Conservation (phyloP, 2,797 vertebrate genomes). For the Manis pentadactyla region DNA sequence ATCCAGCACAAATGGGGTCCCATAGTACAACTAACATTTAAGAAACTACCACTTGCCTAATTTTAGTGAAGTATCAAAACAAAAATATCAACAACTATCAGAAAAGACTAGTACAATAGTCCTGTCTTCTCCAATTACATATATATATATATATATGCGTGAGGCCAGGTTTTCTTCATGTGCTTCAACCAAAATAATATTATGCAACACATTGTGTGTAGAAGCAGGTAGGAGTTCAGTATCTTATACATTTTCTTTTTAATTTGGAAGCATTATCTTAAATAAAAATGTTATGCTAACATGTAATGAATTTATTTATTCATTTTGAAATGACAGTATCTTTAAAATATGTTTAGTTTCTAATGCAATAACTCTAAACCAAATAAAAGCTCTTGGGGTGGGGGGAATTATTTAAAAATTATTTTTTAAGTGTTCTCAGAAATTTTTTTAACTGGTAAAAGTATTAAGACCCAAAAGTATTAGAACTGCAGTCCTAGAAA, state of each 20-base stretch:
- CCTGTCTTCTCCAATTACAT: neutral
- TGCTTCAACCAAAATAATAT: neutral
- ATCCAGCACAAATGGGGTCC: neutral
- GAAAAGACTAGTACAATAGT: neutral
- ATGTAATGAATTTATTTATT: slow-evolving; percentile 15
- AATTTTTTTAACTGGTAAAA: neutral
- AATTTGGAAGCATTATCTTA: neutral
- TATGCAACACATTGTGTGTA: neutral
- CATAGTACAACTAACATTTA: neutral
- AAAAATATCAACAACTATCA: neutral
- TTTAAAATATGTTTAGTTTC: neutral
- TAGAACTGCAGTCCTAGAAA: neutral
- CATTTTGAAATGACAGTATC: neutral
- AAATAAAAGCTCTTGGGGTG: neutral
- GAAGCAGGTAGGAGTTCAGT: neutral
- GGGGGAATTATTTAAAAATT: too few species aligned
- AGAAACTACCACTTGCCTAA: neutral
- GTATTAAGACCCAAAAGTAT: neutral
- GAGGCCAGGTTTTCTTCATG: neutral
- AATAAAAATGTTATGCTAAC: slow-evolving; percentile 4
- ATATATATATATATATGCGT: neutral
- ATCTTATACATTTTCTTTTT: neutral
- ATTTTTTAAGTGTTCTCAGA: neutral
- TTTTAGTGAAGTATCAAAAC: neutral
- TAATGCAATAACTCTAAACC: neutral